Evolutionary conservation across 2,113 vertebrate species (phyloP).

Genomic region (Nerophis ophidion): DNA sequence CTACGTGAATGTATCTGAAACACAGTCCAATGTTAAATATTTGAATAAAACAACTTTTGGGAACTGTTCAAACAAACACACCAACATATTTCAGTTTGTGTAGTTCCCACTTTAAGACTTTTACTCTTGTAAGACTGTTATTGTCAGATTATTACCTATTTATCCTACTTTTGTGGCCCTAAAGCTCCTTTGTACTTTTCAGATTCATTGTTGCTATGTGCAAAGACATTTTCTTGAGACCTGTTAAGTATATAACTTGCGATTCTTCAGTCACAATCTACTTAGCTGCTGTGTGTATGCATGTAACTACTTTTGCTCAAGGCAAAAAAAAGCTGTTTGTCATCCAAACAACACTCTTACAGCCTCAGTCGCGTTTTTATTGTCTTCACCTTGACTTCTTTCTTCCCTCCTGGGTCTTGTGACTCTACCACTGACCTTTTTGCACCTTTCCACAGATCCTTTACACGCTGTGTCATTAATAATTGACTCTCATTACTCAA

Average conservation of each 20-base stretch:
- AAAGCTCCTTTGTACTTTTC: no score
- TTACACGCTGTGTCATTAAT: conserved; percentile 55
- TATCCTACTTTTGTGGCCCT: no score
- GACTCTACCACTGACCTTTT: conserved; percentile 24
- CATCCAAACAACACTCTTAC: neutral
- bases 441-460: conserved; percentile 33
- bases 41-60: no score
- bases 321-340: neutral
- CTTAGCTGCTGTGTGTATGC: neutral
- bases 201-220: no score
- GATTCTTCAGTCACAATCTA: neutral
- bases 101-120: no score
- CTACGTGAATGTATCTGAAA: no score
- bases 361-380: neutral
- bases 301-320: neutral
- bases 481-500: conserved; percentile 57
- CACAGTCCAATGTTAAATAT: no score
- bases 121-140: no score
- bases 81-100: no score
- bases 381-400: conserved; percentile 18
- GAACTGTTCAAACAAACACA: no score
- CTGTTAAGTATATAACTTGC: neutral
- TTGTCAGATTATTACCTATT: no score
- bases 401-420: conserved; percentile 12
- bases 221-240: no score